A percentile compares a stretch with the other conserved stretches of the same genome.
phyloP scores from a whole-genome alignment of 1,140 invertebrate species.

The Sesamia nonagrioides region DNA sequence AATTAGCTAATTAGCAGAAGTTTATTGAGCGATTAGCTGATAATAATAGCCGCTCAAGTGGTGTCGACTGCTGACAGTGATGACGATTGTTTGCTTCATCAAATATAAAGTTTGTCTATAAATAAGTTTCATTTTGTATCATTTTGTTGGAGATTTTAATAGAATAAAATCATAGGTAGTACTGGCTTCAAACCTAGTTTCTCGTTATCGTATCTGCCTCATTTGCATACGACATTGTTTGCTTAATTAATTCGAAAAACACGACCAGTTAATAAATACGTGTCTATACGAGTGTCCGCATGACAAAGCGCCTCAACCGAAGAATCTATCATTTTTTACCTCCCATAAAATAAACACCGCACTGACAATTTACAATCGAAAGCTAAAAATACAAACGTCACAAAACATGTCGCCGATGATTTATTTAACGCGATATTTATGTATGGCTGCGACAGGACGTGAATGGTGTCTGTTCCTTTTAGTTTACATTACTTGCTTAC shows the following conservation, averaged over 20 bases:
- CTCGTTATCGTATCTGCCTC: background rate
- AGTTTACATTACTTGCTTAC: slow-evolving; percentile 65
- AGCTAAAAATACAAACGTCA: slow-evolving; percentile 68
- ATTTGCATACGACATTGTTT: slow-evolving; percentile 13
- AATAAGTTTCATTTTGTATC: background rate
- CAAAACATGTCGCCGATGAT: slow-evolving; percentile 75
- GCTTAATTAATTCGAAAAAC: slow-evolving; percentile 23
- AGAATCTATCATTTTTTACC: slow-evolving; percentile 43
- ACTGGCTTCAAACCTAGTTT: background rate
- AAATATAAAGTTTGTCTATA: background rate
- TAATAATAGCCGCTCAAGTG: slow-evolving; percentile 32
- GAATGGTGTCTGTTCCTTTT: slow-evolving; percentile 65
- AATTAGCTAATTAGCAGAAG: slow-evolving; percentile 47
- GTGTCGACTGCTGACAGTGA: background rate
- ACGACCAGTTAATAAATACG: slow-evolving; percentile 9
- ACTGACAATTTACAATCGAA: slow-evolving; percentile 62
- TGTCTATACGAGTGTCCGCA: slow-evolving; percentile 21
- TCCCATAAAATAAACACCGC: slow-evolving; percentile 47
- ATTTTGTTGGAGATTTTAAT: background rate
- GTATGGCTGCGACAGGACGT: slow-evolving; percentile 67
- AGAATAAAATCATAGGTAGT: background rate
- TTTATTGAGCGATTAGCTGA: slow-evolving; percentile 38
- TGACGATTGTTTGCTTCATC: slow-evolving; percentile 2
- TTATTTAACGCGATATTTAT: slow-evolving; percentile 79
- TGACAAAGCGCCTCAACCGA: slow-evolving; percentile 23